Conservation (phyloP, 2,797 vertebrate species). For the Heteromormyrus szaboi region DNA sequence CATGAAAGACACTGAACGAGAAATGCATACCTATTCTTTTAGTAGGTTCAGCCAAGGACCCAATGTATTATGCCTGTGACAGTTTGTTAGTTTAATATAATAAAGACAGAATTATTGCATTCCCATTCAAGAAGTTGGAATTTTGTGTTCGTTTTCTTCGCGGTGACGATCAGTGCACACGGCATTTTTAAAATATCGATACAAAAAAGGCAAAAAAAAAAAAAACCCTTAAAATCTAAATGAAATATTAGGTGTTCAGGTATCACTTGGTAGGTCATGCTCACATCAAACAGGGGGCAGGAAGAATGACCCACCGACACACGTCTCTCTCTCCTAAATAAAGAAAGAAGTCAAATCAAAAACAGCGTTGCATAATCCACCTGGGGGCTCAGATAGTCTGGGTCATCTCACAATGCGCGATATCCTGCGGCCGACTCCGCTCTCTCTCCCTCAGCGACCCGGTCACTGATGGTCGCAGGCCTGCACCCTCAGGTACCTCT, state of each 20-base stretch:
- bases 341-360: background rate
- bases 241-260: slow-evolving; percentile 24
- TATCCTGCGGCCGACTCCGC: background rate
- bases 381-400: background rate
- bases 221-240: slow-evolving; percentile 12
- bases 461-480: background rate
- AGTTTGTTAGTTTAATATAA: slow-evolving; percentile 8
- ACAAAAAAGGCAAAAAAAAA: slow-evolving; percentile 10
- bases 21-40: background rate
- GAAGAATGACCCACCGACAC: slow-evolving; percentile 19
- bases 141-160: slow-evolving; percentile 18
- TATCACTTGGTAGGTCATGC: background rate
- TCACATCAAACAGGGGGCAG: background rate
- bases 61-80: background rate
- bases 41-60: background rate
- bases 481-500: background rate
- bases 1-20: slow-evolving; percentile 33
- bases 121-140: slow-evolving; percentile 6
- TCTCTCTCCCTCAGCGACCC: background rate
- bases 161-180: slow-evolving; percentile 30
- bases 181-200: slow-evolving; percentile 34
- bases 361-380: background rate
- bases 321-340: background rate
- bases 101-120: slow-evolving; percentile 21
- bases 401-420: background rate